phyloP scores from a whole-genome alignment of 2,113 vertebrate genomes.

The Eretmochelys imbricata region DNA sequence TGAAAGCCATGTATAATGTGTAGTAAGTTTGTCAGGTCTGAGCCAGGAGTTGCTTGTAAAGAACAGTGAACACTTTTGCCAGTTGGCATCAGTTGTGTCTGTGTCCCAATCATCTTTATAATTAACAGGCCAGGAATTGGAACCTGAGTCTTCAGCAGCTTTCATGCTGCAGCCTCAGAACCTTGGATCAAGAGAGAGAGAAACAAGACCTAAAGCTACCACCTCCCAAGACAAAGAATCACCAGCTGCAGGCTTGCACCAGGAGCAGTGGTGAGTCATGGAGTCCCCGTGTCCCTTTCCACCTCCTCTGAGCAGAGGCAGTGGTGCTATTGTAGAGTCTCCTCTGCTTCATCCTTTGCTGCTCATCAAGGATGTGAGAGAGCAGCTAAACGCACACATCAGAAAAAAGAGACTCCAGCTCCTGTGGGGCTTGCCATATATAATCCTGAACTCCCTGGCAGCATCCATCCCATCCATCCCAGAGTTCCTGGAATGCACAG shows the following conservation, averaged over 20 bases:
- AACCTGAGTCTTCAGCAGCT: not conserved
- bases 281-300: not conserved
- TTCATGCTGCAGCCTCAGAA: not conserved
- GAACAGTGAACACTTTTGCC: not conserved
- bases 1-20: not conserved
- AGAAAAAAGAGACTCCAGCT: not conserved
- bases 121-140: not conserved
- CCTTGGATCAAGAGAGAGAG: not conserved
- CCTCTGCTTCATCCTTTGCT: not conserved
- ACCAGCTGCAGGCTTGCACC: not conserved
- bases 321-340: not conserved
- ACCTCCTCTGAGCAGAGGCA: not conserved
- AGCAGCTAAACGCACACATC: not conserved
- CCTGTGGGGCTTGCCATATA: not conserved
- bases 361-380: not conserved
- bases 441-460: not conserved
- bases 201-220: not conserved
- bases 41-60: not conserved
- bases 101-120: not conserved
- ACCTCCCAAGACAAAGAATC: not conserved
- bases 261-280: not conserved
- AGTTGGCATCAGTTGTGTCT: not conserved
- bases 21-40: not conserved
- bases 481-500: not conserved
- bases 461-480: not conserved